Evolutionary conservation across 2,888 invertebrate species (phyloP), one percentile per base, ranked within the genome.

Genomic region (Philereme vetulata): DNA sequence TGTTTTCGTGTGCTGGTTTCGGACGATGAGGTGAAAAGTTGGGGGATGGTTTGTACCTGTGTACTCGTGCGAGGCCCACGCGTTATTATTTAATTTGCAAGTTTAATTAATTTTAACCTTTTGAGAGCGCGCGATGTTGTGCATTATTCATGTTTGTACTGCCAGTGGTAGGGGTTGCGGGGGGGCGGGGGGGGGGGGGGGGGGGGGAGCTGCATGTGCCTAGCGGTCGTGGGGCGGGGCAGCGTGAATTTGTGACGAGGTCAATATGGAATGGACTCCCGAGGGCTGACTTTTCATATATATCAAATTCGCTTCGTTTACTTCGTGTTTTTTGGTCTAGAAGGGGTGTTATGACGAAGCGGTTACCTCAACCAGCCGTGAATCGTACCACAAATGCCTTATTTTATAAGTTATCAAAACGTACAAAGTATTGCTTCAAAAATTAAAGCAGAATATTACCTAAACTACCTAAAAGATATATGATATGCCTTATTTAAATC

Each of bases 81-180:
- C 70, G 67, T 75, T 72, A 76, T 82, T 74, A 84, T 83, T 83
- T 77, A 78, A 83, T 85, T 82, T 80, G 72, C 77, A 84, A 83
- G 78, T 85, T 85, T 82, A 84, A 85, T 85, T 84, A 85, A 85
- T 82, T 82, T 77, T 64, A 81, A 76, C 84, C 80, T 81, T 82
- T 81, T 67, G 72, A 71, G 71, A 67, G 71, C 47, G 71, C 51
- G 62, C 70, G 65, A 57, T 56, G 66, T 62, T 60, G 65, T 72
- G 69, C 68, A 75, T 75, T 75, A 78, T 76, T 75, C 65, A 71
- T 71, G 67, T 60, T 59, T 36, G 59, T 53, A 56, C 55, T 64
- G 45, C 49, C 51, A 38, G 44, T 55, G 51, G 49, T 63, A 3
- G 5, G 38, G 38, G 8, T 3, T 8, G 38, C 7, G 21, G 2